Percentiles rank a stretch among this genome's conserved stretches.
These are phyloP conservation scores for Meleagris gallopavo DNA, from an alignment of 2,113 vertebrate genomes.

Conservation along the genomic window DNA sequence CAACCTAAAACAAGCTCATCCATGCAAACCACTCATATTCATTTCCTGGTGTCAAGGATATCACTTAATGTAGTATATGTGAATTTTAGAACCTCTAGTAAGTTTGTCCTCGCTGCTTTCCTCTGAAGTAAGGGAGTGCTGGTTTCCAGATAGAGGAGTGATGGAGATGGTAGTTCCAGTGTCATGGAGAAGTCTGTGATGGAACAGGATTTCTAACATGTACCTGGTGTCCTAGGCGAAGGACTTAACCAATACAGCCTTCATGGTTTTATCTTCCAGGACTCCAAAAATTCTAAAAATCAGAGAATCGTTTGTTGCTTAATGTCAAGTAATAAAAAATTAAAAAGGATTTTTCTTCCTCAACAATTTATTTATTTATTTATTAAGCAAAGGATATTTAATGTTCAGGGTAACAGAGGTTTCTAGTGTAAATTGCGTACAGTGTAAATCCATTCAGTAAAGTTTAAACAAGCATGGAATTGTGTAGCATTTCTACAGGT, in stretches of 20 bases:
- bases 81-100: neutral
- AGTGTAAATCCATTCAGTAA: neutral
- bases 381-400: neutral
- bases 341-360: neutral
- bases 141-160: neutral
- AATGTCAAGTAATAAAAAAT: neutral
- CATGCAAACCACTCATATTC: accelerated
- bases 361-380: no score
- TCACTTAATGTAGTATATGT: accelerated
- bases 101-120: neutral
- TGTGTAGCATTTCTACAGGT: neutral
- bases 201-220: neutral
- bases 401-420: neutral
- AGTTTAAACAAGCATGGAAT: neutral
- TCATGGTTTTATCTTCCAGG: neutral
- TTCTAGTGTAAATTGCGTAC: neutral
- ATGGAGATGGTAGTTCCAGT: neutral
- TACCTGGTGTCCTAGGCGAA: neutral
- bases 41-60: neutral
- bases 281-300: neutral
- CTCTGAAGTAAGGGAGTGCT: neutral
- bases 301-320: neutral
- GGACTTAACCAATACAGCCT: neutral
- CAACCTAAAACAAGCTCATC: neutral
- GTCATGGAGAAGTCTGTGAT: neutral